Evolutionary conservation across 2,797 vertebrate species (phyloP), one percentile per base, ranked within the genome.

Genomic region (Centropyge bicolor): DNA sequence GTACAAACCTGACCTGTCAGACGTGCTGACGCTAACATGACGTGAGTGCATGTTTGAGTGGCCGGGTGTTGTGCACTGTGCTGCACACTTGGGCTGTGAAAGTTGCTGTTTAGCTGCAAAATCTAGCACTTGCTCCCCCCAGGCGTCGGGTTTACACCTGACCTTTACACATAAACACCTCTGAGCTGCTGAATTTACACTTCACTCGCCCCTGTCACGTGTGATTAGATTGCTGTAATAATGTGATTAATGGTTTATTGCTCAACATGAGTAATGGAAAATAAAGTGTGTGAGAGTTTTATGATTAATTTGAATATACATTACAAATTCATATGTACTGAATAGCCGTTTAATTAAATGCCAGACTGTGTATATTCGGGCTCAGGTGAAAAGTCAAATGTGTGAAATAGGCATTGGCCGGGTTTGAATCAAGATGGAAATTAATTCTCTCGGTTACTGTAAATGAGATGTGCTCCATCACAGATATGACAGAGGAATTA

Each of bases 81-180:
- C 60, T 56, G 57, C 59, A 63, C 67, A 61, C 61, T 73, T 63
- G 46, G 62, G 48, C 22, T 60, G 61, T 48, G 48, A 76, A 84
- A 74, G 24, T 49, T 82, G 70, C 19, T 46, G 40, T 61, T 68
- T 11, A 31, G 55, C 38, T 61, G 60, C 20, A 43, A 24, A 48
- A 48, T 43, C 24, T 46, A 60, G 69, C 43, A 51, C 76, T 55
- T n/a, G 55, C 36, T 82, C 51, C 76, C 80, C 51, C 70, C 31
- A 71, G 85, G 69, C 56, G 17, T 57, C 31, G 9, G 69, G 70
- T 89, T 94, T 86, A 84, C 68, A 86, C 52, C 78, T 93, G 88
- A 94, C 92, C 91, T 95, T 94, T 93, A 87, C 74, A 84, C 66
- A 73, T 66, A 86, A 84, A 87, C 81, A 78, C 80, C 88, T 87